These are phyloP conservation scores for Melitaea athalia DNA, from an alignment of 2,888 invertebrate species.

Conservation along the genomic window DNA sequence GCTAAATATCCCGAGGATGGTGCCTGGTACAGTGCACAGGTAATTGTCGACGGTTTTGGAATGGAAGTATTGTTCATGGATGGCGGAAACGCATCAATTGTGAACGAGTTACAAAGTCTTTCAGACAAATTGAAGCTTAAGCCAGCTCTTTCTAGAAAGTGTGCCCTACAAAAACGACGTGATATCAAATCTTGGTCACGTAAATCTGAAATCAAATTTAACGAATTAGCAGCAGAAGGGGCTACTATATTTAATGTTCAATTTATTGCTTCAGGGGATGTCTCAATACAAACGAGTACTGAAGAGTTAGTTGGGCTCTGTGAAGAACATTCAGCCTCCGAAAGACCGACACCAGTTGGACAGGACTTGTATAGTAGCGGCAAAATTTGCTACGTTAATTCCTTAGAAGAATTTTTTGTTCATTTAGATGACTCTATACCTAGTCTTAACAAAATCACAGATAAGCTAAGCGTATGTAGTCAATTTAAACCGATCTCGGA, in stretches of 20 bases:
- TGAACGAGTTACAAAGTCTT: slow-evolving; percentile 81
- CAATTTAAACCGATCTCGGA: slow-evolving; percentile 78
- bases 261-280: slow-evolving; percentile 85
- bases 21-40: slow-evolving; percentile 86
- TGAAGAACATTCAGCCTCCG: slow-evolving; percentile 62
- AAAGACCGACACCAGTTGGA: slow-evolving; percentile 69
- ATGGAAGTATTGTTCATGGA: slow-evolving; percentile 86
- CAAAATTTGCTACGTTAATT: slow-evolving; percentile 85
- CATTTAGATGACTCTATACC: slow-evolving; percentile 83
- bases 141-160: slow-evolving; percentile 84
- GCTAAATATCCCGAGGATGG: slow-evolving; percentile 85
- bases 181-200: slow-evolving; percentile 84
- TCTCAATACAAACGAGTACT: slow-evolving; percentile 84
- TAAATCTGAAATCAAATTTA: slow-evolving; percentile 85
- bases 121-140: slow-evolving; percentile 83
- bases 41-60: slow-evolving; percentile 80
- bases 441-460: slow-evolving; percentile 84
- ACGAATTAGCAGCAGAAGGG: slow-evolving; percentile 86
- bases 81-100: slow-evolving; percentile 84
- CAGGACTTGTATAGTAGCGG: slow-evolving; percentile 78
- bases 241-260: slow-evolving; percentile 86
- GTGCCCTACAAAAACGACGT: slow-evolving; percentile 83
- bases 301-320: slow-evolving; percentile 82
- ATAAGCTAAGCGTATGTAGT: slow-evolving; percentile 77
- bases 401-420: slow-evolving; percentile 88